Percentiles rank a stretch among this genome's conserved stretches.
These are phyloP conservation scores for Megaleporinus macrocephalus DNA, from an alignment of 2,113 vertebrate species.

Conservation along the genomic window DNA sequence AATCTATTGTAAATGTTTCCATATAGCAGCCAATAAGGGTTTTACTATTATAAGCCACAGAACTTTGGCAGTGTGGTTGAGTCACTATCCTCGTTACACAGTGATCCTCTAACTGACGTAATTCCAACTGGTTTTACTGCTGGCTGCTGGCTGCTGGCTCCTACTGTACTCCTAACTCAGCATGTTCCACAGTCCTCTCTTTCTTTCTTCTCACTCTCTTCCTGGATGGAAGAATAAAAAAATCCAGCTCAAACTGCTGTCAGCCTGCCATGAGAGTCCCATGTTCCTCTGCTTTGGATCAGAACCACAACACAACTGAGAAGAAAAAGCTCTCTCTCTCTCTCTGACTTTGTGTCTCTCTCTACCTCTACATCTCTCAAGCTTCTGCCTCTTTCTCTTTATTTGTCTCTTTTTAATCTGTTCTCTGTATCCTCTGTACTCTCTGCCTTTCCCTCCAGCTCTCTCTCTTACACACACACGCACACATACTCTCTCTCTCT, in stretches of 20 bases:
- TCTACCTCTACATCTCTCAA: neutral
- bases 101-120: neutral
- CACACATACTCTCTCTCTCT: neutral
- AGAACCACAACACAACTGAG: constrained; percentile 51
- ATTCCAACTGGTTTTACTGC: constrained; percentile 4
- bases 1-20: too few relatives aligned
- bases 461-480: too few relatives aligned
- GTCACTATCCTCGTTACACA: constrained; percentile 9
- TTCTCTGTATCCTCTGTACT: too few relatives aligned
- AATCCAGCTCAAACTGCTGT: constrained; percentile 67
- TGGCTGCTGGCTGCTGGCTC: constrained; percentile 14
- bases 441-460: too few relatives aligned
- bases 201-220: constrained; percentile 40
- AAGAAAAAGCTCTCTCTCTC: neutral
- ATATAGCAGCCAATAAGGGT: too few relatives aligned
- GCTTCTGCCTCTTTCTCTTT: neutral
- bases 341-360: neutral
- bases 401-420: too few relatives aligned
- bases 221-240: constrained; percentile 61
- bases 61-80: neutral
- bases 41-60: too few relatives aligned
- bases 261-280: constrained; percentile 64
- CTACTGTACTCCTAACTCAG: constrained; percentile 65
- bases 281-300: constrained; percentile 7
- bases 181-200: constrained; percentile 65